Conservation (phyloP, 2,888 invertebrate genomes). For the Apocheima hispidaria region DNA sequence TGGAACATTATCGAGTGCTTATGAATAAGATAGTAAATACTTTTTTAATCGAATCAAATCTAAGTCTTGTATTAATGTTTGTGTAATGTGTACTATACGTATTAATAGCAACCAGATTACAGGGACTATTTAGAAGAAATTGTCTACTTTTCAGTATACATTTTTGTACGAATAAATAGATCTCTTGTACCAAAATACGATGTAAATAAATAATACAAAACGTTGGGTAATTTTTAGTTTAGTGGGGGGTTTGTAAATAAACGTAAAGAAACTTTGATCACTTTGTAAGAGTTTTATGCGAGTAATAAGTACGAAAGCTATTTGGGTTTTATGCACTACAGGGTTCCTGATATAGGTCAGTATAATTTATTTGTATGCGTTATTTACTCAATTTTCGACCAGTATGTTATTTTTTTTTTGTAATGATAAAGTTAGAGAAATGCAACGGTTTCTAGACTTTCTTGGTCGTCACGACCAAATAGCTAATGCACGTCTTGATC, state of each 20-base stretch:
- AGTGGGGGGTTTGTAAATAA: conserved; percentile 9
- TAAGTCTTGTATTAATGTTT: conserved; percentile 34
- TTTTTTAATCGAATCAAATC: neutral
- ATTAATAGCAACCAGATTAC: conserved; percentile 65
- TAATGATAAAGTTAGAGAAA: neutral
- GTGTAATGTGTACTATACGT: conserved; percentile 40
- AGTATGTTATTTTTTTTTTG: no score
- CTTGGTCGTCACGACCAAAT: neutral
- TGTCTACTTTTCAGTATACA: conserved; percentile 63
- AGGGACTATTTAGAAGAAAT: conserved; percentile 72
- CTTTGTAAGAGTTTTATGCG: neutral
- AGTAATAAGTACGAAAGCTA: conserved; percentile 2
- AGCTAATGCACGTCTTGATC: neutral
- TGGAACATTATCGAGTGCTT: no score
- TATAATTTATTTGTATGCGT: no score
- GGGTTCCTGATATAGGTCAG: no score
- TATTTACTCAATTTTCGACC: no score
- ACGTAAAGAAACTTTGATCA: neutral
- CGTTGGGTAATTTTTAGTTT: conserved; percentile 22
- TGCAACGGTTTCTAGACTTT: neutral
- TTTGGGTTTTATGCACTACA: no score
- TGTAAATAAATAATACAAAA: conserved; percentile 38
- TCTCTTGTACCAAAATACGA: conserved; percentile 59
- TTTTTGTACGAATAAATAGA: conserved; percentile 64
- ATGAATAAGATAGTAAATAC: no score